phyloP scores from a whole-genome alignment of 2,888 invertebrate species.

The Pristionchus fissidentatus region DNA sequence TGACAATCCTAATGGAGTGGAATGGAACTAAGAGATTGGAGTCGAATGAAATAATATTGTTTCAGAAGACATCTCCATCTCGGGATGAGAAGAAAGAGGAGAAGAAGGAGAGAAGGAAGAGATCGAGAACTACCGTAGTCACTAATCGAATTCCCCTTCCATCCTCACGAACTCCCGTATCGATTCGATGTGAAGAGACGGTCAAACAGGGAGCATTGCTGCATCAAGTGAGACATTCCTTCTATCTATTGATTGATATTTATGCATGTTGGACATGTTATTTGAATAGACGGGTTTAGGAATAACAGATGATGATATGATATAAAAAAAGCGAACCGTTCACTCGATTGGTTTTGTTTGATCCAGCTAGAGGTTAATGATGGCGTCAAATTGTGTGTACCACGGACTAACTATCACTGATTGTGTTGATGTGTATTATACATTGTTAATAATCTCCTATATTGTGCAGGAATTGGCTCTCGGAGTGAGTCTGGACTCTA shows the following conservation, averaged over 20 bases:
- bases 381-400: too few relatives aligned
- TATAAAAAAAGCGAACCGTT: too few relatives aligned
- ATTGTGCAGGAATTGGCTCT: slow-evolving; percentile 47
- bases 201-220: slow-evolving; percentile 17
- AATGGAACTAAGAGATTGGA: too few relatives aligned
- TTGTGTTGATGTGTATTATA: too few relatives aligned
- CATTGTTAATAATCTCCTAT: too few relatives aligned
- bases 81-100: not conserved
- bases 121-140: slow-evolving; percentile 1
- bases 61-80: not conserved
- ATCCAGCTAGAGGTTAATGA: too few relatives aligned
- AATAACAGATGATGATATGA: too few relatives aligned
- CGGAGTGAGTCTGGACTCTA: slow-evolving; percentile 30
- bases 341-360: too few relatives aligned
- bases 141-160: not conserved
- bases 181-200: not conserved
- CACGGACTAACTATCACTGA: too few relatives aligned
- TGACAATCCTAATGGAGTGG: too few relatives aligned
- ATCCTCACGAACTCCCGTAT: not conserved
- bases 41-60: not conserved
- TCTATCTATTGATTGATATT: not conserved
- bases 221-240: not conserved
- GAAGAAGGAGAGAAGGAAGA: not conserved
- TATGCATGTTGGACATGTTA: not conserved
- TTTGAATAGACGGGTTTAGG: too few relatives aligned